Base-by-base conservation (phyloP, 2,797 vertebrate species). In the Vipera ursinii region DNA sequence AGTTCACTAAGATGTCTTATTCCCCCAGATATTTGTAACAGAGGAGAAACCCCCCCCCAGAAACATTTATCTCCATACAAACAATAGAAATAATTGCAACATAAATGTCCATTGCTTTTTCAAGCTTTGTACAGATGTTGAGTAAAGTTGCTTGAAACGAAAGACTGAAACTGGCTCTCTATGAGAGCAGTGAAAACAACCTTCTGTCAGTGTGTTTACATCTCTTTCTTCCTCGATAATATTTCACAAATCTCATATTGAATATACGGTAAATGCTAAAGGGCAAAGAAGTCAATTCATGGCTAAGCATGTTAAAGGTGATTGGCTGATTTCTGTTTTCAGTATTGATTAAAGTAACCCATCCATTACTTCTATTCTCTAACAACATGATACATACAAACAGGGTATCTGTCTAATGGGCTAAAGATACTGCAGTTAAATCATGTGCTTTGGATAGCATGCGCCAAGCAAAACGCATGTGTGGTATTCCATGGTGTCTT, bases 261-360 rank as follows among this genome's bases (percentile, higher is more conserved):
- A 48, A 87, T 63, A 87, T 93, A 85, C 95, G 96, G 96, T 53
- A 53, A 53, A 53, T 53, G 92, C 38, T 44, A 93, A 92, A n/a
- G 86, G 92, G 65, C 55, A 90, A 93, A 93, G 93, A 73, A 32
- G 94, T 94, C 56, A 65, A 91, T 53, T 69, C 32, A 53, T 51
- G 15, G 78, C 89, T 73, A 86, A 78, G 48, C 51, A 8, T 44
- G n/a, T 88, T 85, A 82, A 63, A 91, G 89, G 91, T 88, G 51
- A 91, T 88, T 91, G 88, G 65, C 86, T 55, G 89, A 61, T 69
- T 86, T 51, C 87, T 88, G 65, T 86, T 90, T 38, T 89, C 53
- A 7, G 9, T 48, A 65, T 69, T 93, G 53, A 69, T 89, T 93
- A 89, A 48, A 82, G 24, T 94, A 94, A 95, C 93, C 88, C 63